Base-by-base conservation (phyloP, 1,140 invertebrate species). In the Eurosta solidaginis region DNA sequence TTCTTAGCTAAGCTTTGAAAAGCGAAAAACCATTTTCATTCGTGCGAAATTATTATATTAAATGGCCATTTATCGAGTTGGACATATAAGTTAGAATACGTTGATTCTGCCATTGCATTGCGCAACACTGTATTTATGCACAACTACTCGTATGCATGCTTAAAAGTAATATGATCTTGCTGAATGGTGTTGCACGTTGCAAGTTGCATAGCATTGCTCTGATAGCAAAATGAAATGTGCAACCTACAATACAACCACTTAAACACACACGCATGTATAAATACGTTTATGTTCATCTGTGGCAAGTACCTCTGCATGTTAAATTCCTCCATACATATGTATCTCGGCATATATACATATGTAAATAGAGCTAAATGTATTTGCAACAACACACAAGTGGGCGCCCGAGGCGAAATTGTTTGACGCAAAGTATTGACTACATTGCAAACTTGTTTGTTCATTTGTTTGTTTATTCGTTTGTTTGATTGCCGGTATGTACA, bases 371-470 rank as follows among this genome's bases (percentile, higher is more conserved):
- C 59, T 40, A 40, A 68, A 27, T 68, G 59, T 68, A 33, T 68
- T n/a, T 50, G 47, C 42, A 17, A 22, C 74, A 75, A 75, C 74
- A 75, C 74, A 29, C 29, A 75, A 25, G 74, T 22, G 42, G 42
- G 42, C 74, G 74, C 44, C 22, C 47, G 40, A 68, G 59, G 33
- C 9, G 59, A 10, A 52, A 52, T 52, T 52, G n/a, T 20, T 12
- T n/a, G 73, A 1, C 33, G 22, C 54, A 33, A 29, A 36, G 54
- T 14, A 36, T 47, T 47, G 45, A 47, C 54, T 22, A 7, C 7
- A 17, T 33, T 47, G 22, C 12, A 44, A 20, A 4, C 14, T 63
- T 36, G 33, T 47, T 47, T 17, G n/a, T 40, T n/a, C n/a, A n/a
- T n/a, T n/a, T n/a, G n/a, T n/a, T n/a, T n/a, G n/a, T n/a, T n/a